Evolutionary conservation across 1,140 invertebrate species (phyloP), one percentile per base, ranked within the genome.

Genomic region (Ladona fulva): DNA sequence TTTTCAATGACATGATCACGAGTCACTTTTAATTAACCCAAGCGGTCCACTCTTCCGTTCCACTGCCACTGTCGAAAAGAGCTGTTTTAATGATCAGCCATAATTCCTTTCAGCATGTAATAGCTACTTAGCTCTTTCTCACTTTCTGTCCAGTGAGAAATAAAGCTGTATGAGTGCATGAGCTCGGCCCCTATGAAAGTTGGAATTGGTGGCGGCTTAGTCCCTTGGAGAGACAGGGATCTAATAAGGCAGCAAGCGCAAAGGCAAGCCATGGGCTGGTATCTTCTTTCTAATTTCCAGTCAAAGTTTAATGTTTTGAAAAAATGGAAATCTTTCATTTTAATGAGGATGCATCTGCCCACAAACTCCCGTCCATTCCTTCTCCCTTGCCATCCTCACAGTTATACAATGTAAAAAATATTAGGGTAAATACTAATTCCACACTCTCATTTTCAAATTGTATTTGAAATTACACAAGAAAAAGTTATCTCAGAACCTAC

Each of bases 241-340:
- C 52, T 22, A 66, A 66, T 66, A 66, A 66, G n/a, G 52, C 52
- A 66, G 52, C 52, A 66, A 66, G 52, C 14, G 52, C n/a, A 66
- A 66, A 66, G 52, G 52, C 52, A 66, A 66, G 52, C 52, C 52
- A 66, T 66, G 52, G 52, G 52, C 52, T 66, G 52, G 52, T 66
- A 22, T 66, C 52, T 66, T 66, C 52, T 66, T 66, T 66, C 52
- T 66, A 16, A 66, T 66, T 66, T 66, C 52, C 52, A 66, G 52
- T 66, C 52, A 66, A 66, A 66, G 16, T 66, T 66, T 66, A 66
- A 66, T 66, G 52, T 66, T 66, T 66, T 66, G 52, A 66, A 66
- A 66, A 66, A 66, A 66, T 66, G 52, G 52, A 66, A 66, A 66
- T 66, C 52, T 66, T 66, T 66, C n/a, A 19, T 66, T 66, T 66